Base-by-base conservation (phyloP, 2,888 invertebrate species). In the Epistrophella euchroma region DNA sequence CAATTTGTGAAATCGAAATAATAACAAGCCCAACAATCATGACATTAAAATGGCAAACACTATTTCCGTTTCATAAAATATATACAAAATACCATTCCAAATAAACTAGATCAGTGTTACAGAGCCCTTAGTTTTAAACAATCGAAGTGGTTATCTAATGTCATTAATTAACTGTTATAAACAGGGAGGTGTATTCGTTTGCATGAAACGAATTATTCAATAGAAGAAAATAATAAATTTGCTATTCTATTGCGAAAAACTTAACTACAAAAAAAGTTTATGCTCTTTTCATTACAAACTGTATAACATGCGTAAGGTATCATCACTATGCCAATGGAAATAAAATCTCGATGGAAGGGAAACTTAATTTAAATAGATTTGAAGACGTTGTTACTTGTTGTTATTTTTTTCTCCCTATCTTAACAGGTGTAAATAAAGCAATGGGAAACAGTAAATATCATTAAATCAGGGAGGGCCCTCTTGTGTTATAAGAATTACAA, bases 371-470 rank as follows among this genome's bases (percentile, higher is more conserved):
- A 40, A 32, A 32, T 11, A 40, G 6, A 37, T 40, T 22, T 43
- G 43, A 43, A 62, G 43, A 62, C 15, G 60, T n/a, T 13, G 2
- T 19, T 13, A 43, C 7, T 5, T 32, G 2, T 17, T 56, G 56
- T 13, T 17, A 19, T 25, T 25, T 25, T 62, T 64, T 15, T 28
- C 45, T 22, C 25, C 28, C 32, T 19, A 15, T 32, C 32, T 43
- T 43, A 19, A 19, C 66, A 66, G 66, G 66, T 66, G 66, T 47
- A 66, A 40, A 10, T 40, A 47, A 47, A 64, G 45, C 19, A 66
- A 66, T 66, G 32, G 66, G 45, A 64, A 47, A 66, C 17, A 32
- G 32, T 66, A 47, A 19, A 32, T 62, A 25, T 28, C 19, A 45
- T 64, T 47, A 64, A n/a, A 28, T 37, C 60, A 37, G 9, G 35